Percentiles rank a stretch among this genome's conserved stretches.
phyloP scores from a whole-genome alignment of 2,888 invertebrate species.

The Portevinia maculata region DNA sequence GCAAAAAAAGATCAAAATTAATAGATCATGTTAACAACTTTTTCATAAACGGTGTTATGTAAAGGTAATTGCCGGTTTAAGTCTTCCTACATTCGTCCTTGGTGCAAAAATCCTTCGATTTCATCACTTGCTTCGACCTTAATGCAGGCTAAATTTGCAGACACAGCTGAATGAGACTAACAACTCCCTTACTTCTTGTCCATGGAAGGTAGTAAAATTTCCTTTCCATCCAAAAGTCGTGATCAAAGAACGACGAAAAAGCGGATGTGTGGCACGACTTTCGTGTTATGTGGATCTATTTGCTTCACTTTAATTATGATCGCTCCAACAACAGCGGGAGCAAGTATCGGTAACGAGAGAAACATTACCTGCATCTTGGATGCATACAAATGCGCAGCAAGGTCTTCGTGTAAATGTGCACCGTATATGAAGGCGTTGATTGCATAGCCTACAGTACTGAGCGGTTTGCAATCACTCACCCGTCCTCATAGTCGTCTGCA shows the following conservation, averaged over 20 bases:
- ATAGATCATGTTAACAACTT: background rate
- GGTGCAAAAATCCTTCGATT: constrained; percentile 43
- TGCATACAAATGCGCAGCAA: constrained; percentile 53
- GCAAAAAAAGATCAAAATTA: constrained; percentile 20
- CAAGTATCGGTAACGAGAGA: constrained; percentile 48
- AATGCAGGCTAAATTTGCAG: constrained; percentile 20
- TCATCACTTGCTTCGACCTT: constrained; percentile 25
- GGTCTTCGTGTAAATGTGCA: constrained; percentile 57
- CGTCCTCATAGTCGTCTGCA: constrained; percentile 27
- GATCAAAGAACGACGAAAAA: constrained; percentile 65
- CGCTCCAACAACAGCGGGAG: constrained; percentile 44
- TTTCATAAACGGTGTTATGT: background rate
- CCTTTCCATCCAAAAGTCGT: constrained; percentile 65
- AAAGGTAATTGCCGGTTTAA: background rate
- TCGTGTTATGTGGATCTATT: constrained; percentile 75
- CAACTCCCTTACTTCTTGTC: constrained; percentile 12
- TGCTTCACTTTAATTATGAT: constrained; percentile 75
- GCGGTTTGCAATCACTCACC: constrained; percentile 46
- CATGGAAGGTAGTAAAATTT: constrained; percentile 26
- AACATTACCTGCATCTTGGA: constrained; percentile 39
- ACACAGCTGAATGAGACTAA: constrained; percentile 35
- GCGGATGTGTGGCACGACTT: constrained; percentile 75
- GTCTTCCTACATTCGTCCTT: constrained; percentile 21
- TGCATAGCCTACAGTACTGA: constrained; percentile 44
- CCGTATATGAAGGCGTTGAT: constrained; percentile 56